phyloP scores from a whole-genome alignment of 2,797 vertebrate genomes.

The Vireo griseus region DNA sequence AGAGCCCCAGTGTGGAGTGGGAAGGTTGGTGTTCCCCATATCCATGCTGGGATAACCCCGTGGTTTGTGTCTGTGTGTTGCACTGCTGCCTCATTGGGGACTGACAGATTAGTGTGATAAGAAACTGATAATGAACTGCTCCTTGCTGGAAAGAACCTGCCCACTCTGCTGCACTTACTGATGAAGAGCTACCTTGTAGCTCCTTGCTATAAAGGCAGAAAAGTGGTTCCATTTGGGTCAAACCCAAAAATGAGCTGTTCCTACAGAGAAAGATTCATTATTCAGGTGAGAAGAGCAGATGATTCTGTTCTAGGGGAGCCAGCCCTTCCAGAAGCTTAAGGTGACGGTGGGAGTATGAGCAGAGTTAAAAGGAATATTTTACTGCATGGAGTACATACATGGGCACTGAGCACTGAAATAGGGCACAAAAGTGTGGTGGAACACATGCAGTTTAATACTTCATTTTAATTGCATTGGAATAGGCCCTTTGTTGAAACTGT shows the following conservation, averaged over 20 bases:
- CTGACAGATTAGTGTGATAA: background rate
- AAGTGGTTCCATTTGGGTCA: background rate
- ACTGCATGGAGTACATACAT: accelerated
- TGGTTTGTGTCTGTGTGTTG: background rate
- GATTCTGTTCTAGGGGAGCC: background rate
- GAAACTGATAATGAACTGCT: accelerated
- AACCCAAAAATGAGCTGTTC: background rate
- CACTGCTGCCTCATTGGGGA: background rate
- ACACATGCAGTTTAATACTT: background rate
- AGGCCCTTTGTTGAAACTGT: background rate
- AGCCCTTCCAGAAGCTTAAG: background rate
- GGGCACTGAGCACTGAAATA: background rate
- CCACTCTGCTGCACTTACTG: background rate
- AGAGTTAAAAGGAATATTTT: background rate
- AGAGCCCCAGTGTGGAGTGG: constrained; percentile 88
- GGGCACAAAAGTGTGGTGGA: background rate
- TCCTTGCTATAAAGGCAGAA: background rate
- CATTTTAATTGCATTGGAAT: background rate
- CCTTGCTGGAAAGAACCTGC: background rate
- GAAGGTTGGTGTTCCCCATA: constrained; percentile 78
- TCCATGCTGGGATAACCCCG: background rate
- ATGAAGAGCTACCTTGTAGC: background rate
- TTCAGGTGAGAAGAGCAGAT: background rate
- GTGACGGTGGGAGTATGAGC: background rate
- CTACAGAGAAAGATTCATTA: accelerated